Conservation (phyloP, 35 echinoderm and acorn worm species). For the Amphiura filiformis region DNA sequence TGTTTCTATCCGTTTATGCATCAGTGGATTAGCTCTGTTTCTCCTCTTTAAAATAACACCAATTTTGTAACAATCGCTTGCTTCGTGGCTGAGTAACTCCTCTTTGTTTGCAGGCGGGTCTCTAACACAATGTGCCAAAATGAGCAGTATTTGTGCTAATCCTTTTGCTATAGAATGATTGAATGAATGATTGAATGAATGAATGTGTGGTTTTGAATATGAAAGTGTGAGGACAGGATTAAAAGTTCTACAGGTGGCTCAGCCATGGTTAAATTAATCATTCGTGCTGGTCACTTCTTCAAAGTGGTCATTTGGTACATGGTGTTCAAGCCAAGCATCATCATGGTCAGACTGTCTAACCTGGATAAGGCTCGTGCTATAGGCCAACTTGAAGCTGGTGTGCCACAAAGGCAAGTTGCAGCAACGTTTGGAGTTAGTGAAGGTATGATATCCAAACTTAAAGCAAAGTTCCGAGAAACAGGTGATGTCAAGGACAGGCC, state of each 20-base stretch:
- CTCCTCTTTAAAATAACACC: too few species aligned
- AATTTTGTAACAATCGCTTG: constrained; percentile 21
- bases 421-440: neutral
- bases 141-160: constrained; percentile 11
- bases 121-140: neutral
- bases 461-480: neutral
- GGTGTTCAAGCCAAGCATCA: neutral
- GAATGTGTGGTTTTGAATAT: neutral
- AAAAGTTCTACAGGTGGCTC: neutral
- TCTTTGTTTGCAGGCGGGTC: neutral
- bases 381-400: too few species aligned
- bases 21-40: too few species aligned
- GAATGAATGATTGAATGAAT: constrained; percentile 8
- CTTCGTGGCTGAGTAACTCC: constrained; percentile 1
- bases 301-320: neutral
- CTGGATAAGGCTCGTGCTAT: neutral
- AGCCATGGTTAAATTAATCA: neutral
- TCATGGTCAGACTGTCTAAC: too few species aligned
- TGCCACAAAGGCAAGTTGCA: neutral
- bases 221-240: neutral
- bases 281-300: neutral
- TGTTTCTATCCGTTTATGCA: too few species aligned
- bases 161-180: neutral
- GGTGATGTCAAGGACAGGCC: neutral
- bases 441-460: neutral